Evolutionary conservation across 1,140 invertebrate genomes (phyloP).

Genomic region (Phortica variegata): DNA sequence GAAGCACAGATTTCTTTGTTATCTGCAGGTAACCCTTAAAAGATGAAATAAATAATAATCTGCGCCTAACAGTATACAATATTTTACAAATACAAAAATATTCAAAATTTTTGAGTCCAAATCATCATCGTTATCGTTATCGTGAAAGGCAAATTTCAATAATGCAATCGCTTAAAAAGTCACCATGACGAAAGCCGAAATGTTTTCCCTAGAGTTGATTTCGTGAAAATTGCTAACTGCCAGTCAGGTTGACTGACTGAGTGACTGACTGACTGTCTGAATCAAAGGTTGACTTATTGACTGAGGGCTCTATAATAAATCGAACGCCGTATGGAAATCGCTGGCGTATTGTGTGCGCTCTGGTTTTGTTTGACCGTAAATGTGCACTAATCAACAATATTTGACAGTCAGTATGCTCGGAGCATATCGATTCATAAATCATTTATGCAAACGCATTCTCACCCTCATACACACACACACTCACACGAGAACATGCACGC

Average conservation of each 20-base stretch:
- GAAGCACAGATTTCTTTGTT: neutral
- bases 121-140: neutral
- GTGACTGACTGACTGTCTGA: no score
- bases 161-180: no score
- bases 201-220: slow-evolving; percentile 35
- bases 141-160: no score
- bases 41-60: no score
- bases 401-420: slow-evolving; percentile 45
- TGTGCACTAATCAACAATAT: slow-evolving; percentile 50
- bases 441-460: slow-evolving; percentile 41
- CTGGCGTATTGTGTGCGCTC: slow-evolving; percentile 3
- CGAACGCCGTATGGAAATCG: slow-evolving; percentile 9
- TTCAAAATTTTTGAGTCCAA: neutral
- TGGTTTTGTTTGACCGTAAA: slow-evolving; percentile 31
- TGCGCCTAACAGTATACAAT: no score
- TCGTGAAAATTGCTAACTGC: no score
- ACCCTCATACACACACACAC: slow-evolving; percentile 44
- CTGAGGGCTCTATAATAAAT: no score
- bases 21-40: no score
- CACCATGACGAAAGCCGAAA: slow-evolving; percentile 30
- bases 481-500: slow-evolving; percentile 5
- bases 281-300: no score
- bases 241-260: no score
- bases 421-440: slow-evolving; percentile 51
- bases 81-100: neutral